Percentiles rank a stretch among this genome's conserved stretches.
Conservation (phyloP, 2,888 invertebrate genomes). For the Congeria kusceri region DNA sequence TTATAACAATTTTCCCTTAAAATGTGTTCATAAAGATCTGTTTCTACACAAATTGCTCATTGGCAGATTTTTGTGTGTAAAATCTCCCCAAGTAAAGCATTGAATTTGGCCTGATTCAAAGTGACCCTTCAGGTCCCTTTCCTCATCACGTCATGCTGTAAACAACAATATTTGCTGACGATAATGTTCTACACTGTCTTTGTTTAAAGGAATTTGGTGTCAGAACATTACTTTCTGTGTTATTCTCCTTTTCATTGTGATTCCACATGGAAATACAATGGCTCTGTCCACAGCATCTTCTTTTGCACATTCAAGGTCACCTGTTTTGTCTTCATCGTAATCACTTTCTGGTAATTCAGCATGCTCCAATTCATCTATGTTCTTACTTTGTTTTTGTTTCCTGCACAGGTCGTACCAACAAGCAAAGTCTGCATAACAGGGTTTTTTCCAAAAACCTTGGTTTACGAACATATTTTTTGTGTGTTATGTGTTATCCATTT, state of each 20-base stretch:
- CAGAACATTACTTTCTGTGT: constrained; percentile 41
- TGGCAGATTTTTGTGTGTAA: neutral
- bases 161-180: constrained; percentile 76
- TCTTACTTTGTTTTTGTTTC: neutral
- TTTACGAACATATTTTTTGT: constrained; percentile 48
- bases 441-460: constrained; percentile 28
- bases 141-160: constrained; percentile 73
- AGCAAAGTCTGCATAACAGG: constrained; percentile 55
- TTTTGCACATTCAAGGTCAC: constrained; percentile 5
- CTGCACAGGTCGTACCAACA: constrained; percentile 34
- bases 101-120: constrained; percentile 31
- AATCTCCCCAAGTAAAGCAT: constrained; percentile 5
- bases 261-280: constrained; percentile 31
- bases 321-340: constrained; percentile 15
- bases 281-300: neutral
- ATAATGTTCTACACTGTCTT: constrained; percentile 66
- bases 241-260: constrained; percentile 6
- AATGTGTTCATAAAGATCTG: neutral
- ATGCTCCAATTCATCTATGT: neutral
- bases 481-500: constrained; percentile 47
- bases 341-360: constrained; percentile 22
- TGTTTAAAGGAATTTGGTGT: constrained; percentile 22
- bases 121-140: constrained; percentile 24
- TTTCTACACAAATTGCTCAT: neutral
- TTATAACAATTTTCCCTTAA: neutral